Base-by-base conservation (phyloP, 1,140 invertebrate species). In the Psix sp. region DNA sequence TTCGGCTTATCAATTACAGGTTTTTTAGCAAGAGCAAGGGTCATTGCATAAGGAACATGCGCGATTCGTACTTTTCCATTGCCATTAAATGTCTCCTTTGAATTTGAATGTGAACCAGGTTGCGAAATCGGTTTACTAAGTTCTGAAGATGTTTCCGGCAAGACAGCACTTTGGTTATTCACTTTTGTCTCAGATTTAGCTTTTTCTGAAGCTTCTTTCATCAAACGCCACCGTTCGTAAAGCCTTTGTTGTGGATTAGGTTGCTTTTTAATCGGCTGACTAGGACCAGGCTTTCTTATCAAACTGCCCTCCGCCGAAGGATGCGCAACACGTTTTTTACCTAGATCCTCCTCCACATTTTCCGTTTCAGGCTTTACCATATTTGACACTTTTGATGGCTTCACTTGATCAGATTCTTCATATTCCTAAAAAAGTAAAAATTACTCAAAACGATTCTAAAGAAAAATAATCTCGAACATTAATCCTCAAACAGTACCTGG, bases 1-100 rank as follows among this genome's bases (percentile, higher is more conserved):
- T 88, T 88, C 1, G 80, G 45, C 1, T 84, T 82, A 21, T 78
- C 82, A 56, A 91, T 86, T 59, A 89, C 88, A 33, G 42, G 24
- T 43, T 89, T 89, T 73, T 91, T 91, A 0, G 90, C 88, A 18
- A 88, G 77, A 2, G 90, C 88, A 6, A 91, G 82, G 0, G 89
- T 87, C 66, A 88, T 84, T 9, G 90, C 89, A 63, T 91, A 91
- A 4, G 89, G 87, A 13, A 91, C 91, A 5, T 91, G 90, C 5
- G 90, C 88, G 36, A 92, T 91, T 73, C 89, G 87, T n/a, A 87
- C 42, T 31, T 81, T 80, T 71, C 82, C 80, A 76, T 86, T 85
- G 10, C 80, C 83, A 67, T 83, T 86, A 7, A 83, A 24, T 17
- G 26, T 31, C 6, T 84, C 75, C 11, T 21, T 77, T 68, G 16